A percentile compares a stretch with the other conserved stretches of the same genome.
Conservation (phyloP, 2,888 invertebrate species). For the Caenorhabditis angaria region DNA sequence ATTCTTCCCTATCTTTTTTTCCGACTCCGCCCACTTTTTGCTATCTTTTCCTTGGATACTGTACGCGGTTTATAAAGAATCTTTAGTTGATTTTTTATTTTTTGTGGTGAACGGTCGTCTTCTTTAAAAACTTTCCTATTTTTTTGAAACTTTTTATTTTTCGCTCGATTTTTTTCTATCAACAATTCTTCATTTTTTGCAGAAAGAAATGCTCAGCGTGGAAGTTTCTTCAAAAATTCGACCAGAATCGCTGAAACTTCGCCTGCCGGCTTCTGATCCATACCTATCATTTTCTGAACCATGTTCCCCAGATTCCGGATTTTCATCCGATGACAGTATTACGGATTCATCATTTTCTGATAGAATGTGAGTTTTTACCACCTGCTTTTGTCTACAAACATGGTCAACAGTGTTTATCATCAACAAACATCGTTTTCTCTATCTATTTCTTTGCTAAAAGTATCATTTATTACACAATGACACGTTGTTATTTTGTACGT, state of each 20-base stretch:
- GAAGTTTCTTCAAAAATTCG: not conserved
- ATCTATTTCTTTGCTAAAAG: too few relatives aligned
- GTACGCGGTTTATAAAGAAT: slow-evolving; percentile 15
- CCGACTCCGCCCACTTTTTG: slow-evolving; percentile 15
- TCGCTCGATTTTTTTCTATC: slow-evolving; percentile 5
- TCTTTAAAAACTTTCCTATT: slow-evolving; percentile 5
- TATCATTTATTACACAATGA: slow-evolving; percentile 11
- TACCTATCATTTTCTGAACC: slow-evolving; percentile 36
- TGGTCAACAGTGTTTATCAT: not conserved
- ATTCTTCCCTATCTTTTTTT: slow-evolving; percentile 1
- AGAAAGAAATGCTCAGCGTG: not conserved
- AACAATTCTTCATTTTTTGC: too few relatives aligned
- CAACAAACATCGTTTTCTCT: too few relatives aligned
- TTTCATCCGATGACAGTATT: slow-evolving; percentile 52
- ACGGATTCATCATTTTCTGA: slow-evolving; percentile 24
- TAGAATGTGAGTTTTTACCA: slow-evolving; percentile 29
- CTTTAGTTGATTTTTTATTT: slow-evolving; percentile 11
- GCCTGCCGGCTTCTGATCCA: slow-evolving; percentile 19
- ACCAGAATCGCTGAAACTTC: slow-evolving; percentile 14
- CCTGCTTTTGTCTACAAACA: too few relatives aligned
- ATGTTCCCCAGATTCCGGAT: slow-evolving; percentile 51
- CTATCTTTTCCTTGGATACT: slow-evolving; percentile 16
- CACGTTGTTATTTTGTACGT: slow-evolving; percentile 17
- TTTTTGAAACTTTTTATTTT: slow-evolving; percentile 6
- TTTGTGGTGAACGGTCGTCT: not conserved